phyloP scores from a whole-genome alignment of 2,113 vertebrate genomes.

The Eulacestoma nigropectus region DNA sequence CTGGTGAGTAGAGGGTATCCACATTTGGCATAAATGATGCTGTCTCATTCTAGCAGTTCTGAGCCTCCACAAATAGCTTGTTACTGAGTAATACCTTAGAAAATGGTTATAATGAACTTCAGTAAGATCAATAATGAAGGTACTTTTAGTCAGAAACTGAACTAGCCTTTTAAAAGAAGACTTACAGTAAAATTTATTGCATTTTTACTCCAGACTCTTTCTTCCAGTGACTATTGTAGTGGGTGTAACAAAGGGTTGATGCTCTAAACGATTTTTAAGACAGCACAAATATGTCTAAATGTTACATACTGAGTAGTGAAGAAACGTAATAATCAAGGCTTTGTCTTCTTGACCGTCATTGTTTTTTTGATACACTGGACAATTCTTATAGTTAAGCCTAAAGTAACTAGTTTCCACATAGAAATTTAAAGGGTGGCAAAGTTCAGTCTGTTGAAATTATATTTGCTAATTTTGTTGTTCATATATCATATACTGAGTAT shows the following conservation, averaged over 20 bases:
- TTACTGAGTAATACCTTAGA: not conserved
- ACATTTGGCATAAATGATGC: not conserved
- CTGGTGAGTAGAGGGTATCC: constrained; percentile 22
- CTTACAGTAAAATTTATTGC: constrained; percentile 5
- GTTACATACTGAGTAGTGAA: not conserved
- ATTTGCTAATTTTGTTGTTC: constrained; percentile 22
- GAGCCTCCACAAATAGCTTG: not conserved
- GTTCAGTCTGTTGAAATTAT: not conserved
- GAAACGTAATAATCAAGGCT: constrained; percentile 6
- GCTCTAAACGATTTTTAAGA: constrained; percentile 14
- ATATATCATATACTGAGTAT: not conserved
- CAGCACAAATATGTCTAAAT: not conserved
- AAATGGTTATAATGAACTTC: constrained; percentile 42
- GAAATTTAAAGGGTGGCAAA: not conserved
- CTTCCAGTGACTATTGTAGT: constrained; percentile 6
- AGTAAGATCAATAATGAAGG: not conserved
- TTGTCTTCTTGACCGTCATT: not conserved
- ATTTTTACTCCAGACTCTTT: constrained; percentile 32
- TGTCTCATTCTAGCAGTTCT: not conserved
- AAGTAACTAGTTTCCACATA: not conserved
- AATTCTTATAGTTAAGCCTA: not conserved
- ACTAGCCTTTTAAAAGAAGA: constrained; percentile 19
- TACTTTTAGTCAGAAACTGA: constrained; percentile 8
- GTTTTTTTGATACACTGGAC: not conserved
- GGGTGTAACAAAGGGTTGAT: constrained; percentile 5